Evolutionary conservation across 1,140 invertebrate species (phyloP).

Genomic region (Heliconius himera): DNA sequence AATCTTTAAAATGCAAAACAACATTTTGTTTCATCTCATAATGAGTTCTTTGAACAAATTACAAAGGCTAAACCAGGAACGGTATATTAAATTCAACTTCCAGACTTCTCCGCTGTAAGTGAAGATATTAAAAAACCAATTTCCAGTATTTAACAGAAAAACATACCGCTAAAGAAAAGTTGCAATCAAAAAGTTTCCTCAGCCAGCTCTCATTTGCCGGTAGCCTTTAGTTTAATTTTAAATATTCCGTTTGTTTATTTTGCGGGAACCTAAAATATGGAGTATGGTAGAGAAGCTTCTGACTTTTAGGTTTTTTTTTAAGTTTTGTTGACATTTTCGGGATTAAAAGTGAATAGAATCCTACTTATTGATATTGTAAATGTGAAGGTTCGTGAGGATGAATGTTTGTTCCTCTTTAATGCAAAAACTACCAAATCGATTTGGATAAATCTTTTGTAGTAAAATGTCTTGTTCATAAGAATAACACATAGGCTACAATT

Average conservation of each 20-base stretch:
- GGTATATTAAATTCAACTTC: not conserved
- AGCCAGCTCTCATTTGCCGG: not conserved
- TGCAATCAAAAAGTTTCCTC: conserved; percentile 1
- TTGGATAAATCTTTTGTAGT: too few species aligned
- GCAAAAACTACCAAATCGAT: too few species aligned
- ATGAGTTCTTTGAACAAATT: not conserved
- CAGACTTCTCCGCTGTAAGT: not conserved
- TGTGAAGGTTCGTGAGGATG: too few species aligned
- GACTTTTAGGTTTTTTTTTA: not conserved
- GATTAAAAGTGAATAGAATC: not conserved
- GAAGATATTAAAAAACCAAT: conserved; percentile 13
- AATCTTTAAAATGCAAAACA: not conserved
- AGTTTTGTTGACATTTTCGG: not conserved
- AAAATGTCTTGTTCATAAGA: too few species aligned
- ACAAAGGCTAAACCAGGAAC: not conserved
- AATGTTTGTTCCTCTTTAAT: too few species aligned
- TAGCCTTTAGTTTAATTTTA: not conserved
- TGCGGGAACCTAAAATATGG: conserved; percentile 2
- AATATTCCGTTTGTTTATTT: not conserved
- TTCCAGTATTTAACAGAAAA: conserved; percentile 6
- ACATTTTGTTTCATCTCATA: not conserved
- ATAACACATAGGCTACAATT: too few species aligned
- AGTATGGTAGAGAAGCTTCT: not conserved
- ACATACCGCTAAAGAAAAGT: not conserved
- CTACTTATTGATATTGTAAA: not conserved